Evolutionary conservation across 2,797 vertebrate genomes (phyloP).

Genomic region (Ispidina lecontei): DNA sequence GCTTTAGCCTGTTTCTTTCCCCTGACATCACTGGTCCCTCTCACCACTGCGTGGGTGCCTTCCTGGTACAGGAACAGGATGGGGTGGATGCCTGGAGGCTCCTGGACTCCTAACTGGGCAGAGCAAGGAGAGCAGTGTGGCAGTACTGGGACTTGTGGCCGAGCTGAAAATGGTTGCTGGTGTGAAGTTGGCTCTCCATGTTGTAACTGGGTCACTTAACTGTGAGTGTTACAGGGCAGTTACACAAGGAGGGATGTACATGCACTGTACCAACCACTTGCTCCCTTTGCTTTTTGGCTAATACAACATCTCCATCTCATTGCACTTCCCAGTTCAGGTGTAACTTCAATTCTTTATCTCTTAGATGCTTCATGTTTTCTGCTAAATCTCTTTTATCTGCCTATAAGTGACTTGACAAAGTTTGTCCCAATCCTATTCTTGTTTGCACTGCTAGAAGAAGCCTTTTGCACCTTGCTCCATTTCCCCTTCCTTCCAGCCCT

Average conservation of each 20-base stretch:
- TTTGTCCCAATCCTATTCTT: not conserved
- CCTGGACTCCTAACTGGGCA: not conserved
- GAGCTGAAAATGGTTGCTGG: not conserved
- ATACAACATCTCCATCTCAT: not conserved
- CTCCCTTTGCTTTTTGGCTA: not conserved
- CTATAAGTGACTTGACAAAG: not conserved
- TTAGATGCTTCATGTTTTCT: not conserved
- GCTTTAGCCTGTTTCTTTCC: not conserved
- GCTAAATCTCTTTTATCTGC: not conserved
- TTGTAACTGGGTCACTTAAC: constrained; percentile 5
- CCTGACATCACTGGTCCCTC: not conserved
- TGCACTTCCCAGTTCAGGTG: not conserved
- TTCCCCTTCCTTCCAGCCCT: not conserved
- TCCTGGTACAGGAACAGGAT: not conserved
- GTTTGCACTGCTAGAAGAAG: not conserved
- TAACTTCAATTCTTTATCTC: not conserved
- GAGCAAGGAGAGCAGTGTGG: not conserved
- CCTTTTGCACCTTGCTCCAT: not conserved
- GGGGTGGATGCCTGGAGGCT: not conserved
- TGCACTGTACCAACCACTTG: not conserved
- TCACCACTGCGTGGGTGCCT: not conserved
- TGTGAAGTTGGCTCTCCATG: not conserved
- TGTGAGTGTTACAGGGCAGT: not conserved
- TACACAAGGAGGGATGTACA: not conserved
- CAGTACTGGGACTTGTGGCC: not conserved